Evolutionary conservation across 2,113 vertebrate species (phyloP), one percentile per base, ranked within the genome.

Genomic region (Dermatemys mawii): DNA sequence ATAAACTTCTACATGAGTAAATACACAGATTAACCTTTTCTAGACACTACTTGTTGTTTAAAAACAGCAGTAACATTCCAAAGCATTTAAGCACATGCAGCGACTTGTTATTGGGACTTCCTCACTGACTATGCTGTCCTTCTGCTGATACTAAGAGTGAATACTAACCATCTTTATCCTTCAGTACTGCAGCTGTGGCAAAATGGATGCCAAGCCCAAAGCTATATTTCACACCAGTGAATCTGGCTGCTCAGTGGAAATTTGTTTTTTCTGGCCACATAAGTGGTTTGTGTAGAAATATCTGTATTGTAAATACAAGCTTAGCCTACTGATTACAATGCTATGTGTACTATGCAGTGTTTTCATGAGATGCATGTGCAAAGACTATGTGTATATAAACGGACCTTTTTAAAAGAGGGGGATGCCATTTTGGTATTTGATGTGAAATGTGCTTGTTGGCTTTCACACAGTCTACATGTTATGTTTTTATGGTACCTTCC

Each of bases 1-100:
- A 98, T 95, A 98, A 98, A 98, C 95, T 98, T 97, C 96, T 97
- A 93, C 94, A 90, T 38, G 55, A 97, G 92, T 97, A 98, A 97
- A 96, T 97, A 96, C 67, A n/a, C 94, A 98, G 97, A 98, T 98
- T 98, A 98, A 97, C 97, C 96, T 98, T 97, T 98, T 97, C 93
- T 95, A 97, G 96, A 67, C 88, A 96, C 92, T 95, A 86, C 96
- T 95, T 98, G 93, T 96, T 97, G 96, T 97, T 98, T 97, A 96
- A 94, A 97, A 97, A 96, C 96, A 95, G 88, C 88, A 75, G 91
- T 97, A 94, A 97, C 97, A 97, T 97, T 97, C 91, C 92, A 85
- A 90, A 96, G 94, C 93, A 78, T 78, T 84, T 94, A 93, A 96
- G 88, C 96, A 94, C 93, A 89, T 93, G 94, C 89, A 86, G 73